phyloP scores from a whole-genome alignment of 2,888 invertebrate species.

The Drosophila differens region DNA sequence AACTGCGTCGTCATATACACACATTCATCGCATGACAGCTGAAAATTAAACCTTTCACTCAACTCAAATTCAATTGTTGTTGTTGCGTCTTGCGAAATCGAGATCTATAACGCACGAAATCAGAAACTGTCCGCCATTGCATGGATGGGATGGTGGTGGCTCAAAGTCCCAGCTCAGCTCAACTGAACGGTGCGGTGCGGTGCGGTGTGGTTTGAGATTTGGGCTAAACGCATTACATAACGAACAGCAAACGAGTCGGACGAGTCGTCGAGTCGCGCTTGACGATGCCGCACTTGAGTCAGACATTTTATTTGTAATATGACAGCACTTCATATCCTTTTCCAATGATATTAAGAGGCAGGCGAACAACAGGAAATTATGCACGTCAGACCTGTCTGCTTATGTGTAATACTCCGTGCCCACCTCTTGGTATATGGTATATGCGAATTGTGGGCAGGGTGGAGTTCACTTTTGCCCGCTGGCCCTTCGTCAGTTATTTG shows the following conservation, averaged over 20 bases:
- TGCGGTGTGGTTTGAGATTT: slow-evolving; percentile 36
- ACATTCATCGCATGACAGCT: slow-evolving; percentile 61
- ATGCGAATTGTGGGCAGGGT: background rate
- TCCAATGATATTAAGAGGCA: slow-evolving; percentile 60
- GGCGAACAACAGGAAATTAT: slow-evolving; percentile 69
- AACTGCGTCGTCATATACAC: slow-evolving; percentile 33
- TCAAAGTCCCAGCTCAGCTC: background rate
- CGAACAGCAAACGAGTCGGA: slow-evolving; percentile 2
- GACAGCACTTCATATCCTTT: slow-evolving; percentile 73
- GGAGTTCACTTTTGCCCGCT: slow-evolving; percentile 27
- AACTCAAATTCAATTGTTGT: slow-evolving; percentile 68
- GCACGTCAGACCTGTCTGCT: slow-evolving; percentile 73
- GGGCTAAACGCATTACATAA: slow-evolving; percentile 60
- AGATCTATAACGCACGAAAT: slow-evolving; percentile 69
- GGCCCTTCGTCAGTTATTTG: slow-evolving; percentile 48
- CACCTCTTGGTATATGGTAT: background rate
- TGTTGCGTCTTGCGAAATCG: slow-evolving; percentile 49
- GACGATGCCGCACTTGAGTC: slow-evolving; percentile 50
- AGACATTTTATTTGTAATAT: slow-evolving; percentile 73
- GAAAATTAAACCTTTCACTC: slow-evolving; percentile 78
- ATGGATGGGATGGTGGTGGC: slow-evolving; percentile 6
- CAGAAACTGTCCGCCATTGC: slow-evolving; percentile 56
- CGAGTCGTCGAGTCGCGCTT: slow-evolving; percentile 3
- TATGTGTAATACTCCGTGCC: slow-evolving; percentile 60
- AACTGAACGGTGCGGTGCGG: background rate